phyloP scores from a whole-genome alignment of 2,797 vertebrate genomes.

The Acestrorhynchus altus region DNA sequence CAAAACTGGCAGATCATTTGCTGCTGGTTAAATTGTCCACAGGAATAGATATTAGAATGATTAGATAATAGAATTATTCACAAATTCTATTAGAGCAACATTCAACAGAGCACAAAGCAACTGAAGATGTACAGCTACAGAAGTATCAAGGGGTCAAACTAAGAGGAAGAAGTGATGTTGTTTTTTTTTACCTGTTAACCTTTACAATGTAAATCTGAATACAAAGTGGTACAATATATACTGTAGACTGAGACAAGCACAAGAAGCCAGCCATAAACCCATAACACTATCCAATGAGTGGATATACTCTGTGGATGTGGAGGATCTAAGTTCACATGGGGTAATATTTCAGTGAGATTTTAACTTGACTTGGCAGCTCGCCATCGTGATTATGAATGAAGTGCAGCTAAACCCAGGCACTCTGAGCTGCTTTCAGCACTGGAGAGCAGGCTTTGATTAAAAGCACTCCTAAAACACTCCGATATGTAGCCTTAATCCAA shows the following conservation, averaged over 20 bases:
- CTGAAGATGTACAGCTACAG: too few relatives aligned
- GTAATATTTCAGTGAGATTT: constrained; percentile 44
- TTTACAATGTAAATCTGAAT: neutral
- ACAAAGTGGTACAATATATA: neutral
- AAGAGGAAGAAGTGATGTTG: too few relatives aligned
- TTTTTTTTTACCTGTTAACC: neutral
- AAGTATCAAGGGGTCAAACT: too few relatives aligned
- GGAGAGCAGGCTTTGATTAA: constrained; percentile 33
- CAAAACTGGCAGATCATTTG: too few relatives aligned
- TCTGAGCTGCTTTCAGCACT: constrained; percentile 23
- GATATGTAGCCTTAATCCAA: neutral
- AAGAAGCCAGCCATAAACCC: neutral
- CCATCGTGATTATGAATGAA: constrained; percentile 58
- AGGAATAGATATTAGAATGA: too few relatives aligned
- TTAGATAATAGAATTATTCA: too few relatives aligned
- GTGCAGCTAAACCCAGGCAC: constrained; percentile 34
- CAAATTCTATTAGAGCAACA: too few relatives aligned
- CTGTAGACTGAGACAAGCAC: constrained; percentile 8
- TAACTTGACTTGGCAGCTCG: constrained; percentile 44
- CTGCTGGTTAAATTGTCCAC: too few relatives aligned
- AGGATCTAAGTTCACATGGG: neutral
- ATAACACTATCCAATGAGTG: neutral
- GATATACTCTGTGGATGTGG: neutral
- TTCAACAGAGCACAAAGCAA: too few relatives aligned
- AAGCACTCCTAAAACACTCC: constrained; percentile 11